Conservation (phyloP, 2,113 vertebrate genomes). For the Tachysurus vachellii region DNA sequence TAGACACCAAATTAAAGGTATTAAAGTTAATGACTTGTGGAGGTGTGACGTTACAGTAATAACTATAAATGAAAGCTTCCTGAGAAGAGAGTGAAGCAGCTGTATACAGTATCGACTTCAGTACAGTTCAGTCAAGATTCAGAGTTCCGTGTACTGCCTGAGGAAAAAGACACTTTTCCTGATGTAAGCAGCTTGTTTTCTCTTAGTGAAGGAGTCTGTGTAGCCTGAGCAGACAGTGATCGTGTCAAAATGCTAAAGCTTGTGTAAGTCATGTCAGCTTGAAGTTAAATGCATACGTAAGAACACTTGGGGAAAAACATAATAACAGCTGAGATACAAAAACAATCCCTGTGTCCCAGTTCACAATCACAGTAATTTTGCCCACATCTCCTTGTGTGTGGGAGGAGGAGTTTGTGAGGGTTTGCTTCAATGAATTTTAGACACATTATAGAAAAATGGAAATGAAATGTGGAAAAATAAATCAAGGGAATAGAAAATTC, state of each 20-base stretch:
- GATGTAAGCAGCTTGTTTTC: background rate
- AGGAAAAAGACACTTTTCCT: background rate
- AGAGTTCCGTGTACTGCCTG: background rate
- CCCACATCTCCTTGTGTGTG: too few relatives aligned
- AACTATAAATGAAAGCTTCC: background rate
- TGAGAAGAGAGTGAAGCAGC: background rate
- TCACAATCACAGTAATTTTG: too few relatives aligned
- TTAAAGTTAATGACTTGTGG: background rate
- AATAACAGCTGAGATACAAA: background rate
- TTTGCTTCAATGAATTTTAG: too few relatives aligned
- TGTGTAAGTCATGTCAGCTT: background rate
- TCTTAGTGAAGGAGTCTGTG: background rate
- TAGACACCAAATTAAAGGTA: background rate
- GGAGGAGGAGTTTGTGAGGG: too few relatives aligned
- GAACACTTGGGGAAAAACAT: background rate
- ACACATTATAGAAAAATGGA: too few relatives aligned
- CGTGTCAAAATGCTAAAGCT: background rate
- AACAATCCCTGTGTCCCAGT: background rate
- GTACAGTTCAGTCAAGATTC: background rate
- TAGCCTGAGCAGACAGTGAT: background rate
- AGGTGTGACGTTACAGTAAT: background rate
- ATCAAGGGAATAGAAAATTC: too few relatives aligned
- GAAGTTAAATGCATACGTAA: background rate
- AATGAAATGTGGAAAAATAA: too few relatives aligned
- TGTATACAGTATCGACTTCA: background rate